A percentile compares a stretch with the other conserved stretches of the same genome.
These are phyloP conservation scores for Numenius arquata DNA, from an alignment of 2,113 vertebrate species.

Conservation along the genomic window DNA sequence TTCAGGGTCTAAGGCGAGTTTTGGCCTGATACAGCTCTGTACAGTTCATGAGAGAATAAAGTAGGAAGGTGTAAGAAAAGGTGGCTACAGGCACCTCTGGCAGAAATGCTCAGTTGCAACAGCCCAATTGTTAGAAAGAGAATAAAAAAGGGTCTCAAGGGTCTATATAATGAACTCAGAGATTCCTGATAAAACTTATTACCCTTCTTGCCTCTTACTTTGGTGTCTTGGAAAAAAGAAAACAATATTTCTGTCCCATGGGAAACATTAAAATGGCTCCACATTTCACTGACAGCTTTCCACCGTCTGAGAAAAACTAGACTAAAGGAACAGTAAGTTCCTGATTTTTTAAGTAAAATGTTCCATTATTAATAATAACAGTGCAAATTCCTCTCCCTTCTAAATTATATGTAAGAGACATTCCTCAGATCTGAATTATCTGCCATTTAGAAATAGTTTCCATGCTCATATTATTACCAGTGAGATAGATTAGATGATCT, in stretches of 20 bases:
- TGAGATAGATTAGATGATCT: constrained; percentile 36
- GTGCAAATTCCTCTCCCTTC: not conserved
- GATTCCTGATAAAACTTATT: not conserved
- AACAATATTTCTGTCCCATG: not conserved
- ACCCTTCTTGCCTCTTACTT: not conserved
- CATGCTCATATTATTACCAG: not conserved
- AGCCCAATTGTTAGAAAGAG: not conserved
- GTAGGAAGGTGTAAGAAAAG: not conserved
- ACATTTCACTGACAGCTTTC: not conserved
- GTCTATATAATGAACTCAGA: not conserved
- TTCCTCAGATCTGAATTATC: constrained; percentile 29
- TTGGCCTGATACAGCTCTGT: not conserved
- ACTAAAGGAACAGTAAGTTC: constrained; percentile 33
- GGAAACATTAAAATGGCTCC: constrained; percentile 8
- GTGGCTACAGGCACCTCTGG: not conserved
- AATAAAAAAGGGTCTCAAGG: not conserved
- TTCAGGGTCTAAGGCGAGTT: not conserved
- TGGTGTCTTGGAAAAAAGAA: not conserved
- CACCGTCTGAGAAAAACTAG: constrained; percentile 10
- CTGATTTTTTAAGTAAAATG: constrained; percentile 55
- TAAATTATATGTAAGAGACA: constrained; percentile 21
- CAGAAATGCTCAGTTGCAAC: not conserved
- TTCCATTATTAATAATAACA: constrained; percentile 61
- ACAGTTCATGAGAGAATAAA: not conserved
- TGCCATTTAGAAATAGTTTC: constrained; percentile 51